Evolutionary conservation across 1,140 invertebrate genomes (phyloP), one percentile per base, ranked within the genome.

Genomic region (Nymphalis io): DNA sequence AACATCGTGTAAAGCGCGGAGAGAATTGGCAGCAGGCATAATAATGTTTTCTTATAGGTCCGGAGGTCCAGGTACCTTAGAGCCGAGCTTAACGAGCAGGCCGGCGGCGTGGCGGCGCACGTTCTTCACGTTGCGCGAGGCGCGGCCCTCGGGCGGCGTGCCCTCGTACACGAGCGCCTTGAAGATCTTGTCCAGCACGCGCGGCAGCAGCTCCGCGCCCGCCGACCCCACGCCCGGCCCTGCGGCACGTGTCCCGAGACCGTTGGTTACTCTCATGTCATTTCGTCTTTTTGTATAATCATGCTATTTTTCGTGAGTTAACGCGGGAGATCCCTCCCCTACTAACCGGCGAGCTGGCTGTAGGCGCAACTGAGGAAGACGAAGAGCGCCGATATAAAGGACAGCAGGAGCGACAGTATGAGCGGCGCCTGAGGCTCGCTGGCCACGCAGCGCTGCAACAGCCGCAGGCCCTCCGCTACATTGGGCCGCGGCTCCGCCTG

Each of bases 331-430:
- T 18, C 2, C 1, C 2, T 18, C 38, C n/a, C n/a, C n/a, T n/a
- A 68, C 74, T 63, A 21, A 91, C 89, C 89, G 3, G 94, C 93
- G 80, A 96, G 94, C 63, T 96, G 95, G 74, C 96, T 95, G 16
- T 96, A 96, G 1, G 96, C 96, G 94, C 96, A 97, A 76, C 95
- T 96, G 16, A 98, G 92, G 85, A 98, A 98, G 11, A 98, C 95
- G 84, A 98, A 98, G 0, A 98, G 92, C 0, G 96, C 96, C 16
- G 97, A 98, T 66, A 98, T 96, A 84, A 97, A 97, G 0, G 97
- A 98, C 1, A 98, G 90, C 42, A 98, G 84, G 58, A 95, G 94
- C 0, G 97, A 98, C 13, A 97, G 88, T 23, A 98, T 93, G 55
- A 97, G 92, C 13, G 96, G 94, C 89, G 96, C 95, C 18, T 93